Base-by-base conservation (phyloP, 2,888 invertebrate species). In the Neuroscelio doddi region DNA sequence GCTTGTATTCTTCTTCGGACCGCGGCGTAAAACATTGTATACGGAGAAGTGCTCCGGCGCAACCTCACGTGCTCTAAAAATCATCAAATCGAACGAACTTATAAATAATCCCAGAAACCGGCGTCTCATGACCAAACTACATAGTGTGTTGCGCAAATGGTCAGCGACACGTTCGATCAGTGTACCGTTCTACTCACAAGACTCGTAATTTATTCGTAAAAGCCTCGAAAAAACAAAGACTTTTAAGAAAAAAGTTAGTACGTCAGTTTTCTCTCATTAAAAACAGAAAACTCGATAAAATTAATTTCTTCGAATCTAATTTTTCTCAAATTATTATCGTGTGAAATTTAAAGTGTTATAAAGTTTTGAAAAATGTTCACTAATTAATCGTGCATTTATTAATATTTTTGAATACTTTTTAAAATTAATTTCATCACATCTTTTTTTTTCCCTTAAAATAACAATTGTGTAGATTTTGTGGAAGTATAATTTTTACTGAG, bases 61-160 rank as follows among this genome's bases (percentile, higher is more conserved):
- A 50, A 53, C 64, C 51, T 55, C 59, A 55, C 64, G 59, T 56
- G 59, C 59, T 65, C 55, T 65, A 61, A 61, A 65, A 65, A 59
- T 65, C 65, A 24, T 64, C 64, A 59, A 64, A 64, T 64, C 58
- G 58, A 64, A 58, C 59, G 46, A 38, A 61, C 53, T 64, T 61
- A 64, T 64, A 64, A 64, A 68, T 64, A 64, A 64, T 67, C 50
- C 57, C 30, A 53, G 59, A 53, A 50, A 65, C 53, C 47, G 42
- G 55, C 55, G 57, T 45, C 58, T 50, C 47, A 39, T 56, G 47
- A 52, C 47, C 29, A 55, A 56, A 45, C 51, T 49, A 50, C 53
- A 42, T 51, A 53, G 56, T 57, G 32, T 50, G 58, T 50, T 53
- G 39, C 30, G 44, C 64, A 46, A 64, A 57, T 64, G 52, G 56